Conservation (phyloP, 2,797 vertebrate genomes). For the Macrochelys suwanniensis region DNA sequence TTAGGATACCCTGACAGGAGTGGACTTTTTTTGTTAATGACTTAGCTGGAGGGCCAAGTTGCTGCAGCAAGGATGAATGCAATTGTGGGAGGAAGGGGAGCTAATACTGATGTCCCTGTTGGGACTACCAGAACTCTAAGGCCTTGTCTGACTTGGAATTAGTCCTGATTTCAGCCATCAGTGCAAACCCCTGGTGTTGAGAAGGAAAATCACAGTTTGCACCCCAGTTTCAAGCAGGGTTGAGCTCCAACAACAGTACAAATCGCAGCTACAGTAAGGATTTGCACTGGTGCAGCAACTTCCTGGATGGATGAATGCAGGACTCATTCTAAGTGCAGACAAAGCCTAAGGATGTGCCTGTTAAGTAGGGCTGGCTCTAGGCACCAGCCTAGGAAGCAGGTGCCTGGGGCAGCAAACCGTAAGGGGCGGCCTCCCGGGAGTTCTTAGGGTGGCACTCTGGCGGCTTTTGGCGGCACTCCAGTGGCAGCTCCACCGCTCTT, state of each 20-base stretch:
- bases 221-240: neutral
- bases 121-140: neutral
- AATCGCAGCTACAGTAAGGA: neutral
- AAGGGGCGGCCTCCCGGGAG: too few relatives aligned
- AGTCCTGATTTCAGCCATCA: neutral
- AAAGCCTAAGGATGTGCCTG: neutral
- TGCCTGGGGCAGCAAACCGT: too few relatives aligned
- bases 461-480: too few relatives aligned
- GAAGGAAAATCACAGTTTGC: neutral
- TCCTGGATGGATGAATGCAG: neutral
- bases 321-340: neutral
- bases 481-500: too few relatives aligned
- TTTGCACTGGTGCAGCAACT: neutral
- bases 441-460: too few relatives aligned
- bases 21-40: neutral
- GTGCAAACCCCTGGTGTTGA: neutral
- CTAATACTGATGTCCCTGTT: neutral
- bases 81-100: neutral
- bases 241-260: neutral
- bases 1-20: neutral
- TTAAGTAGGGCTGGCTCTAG: too few relatives aligned
- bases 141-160: neutral
- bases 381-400: too few relatives aligned
- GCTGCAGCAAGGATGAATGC: fast-evolving
- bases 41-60: neutral